Base-by-base conservation (phyloP, 2,888 invertebrate genomes). In the Troides oblongomaculatus region DNA sequence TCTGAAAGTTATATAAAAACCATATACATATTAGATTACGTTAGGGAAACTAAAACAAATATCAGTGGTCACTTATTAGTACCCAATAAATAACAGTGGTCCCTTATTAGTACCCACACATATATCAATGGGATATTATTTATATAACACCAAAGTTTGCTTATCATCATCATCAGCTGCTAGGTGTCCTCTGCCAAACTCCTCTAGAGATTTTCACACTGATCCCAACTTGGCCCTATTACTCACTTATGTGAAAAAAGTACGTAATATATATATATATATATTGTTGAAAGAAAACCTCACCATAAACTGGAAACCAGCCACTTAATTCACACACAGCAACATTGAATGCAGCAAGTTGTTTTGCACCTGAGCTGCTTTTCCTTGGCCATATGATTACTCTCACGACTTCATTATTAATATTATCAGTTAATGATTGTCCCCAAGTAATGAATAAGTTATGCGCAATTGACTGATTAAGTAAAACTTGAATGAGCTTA, bases 291-390 rank as follows among this genome's bases (percentile, higher is more conserved):
- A 23, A 43, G 12, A 64, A 68, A 43, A 39, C 85, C 89, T 93
- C 84, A 96, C 96, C 91, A 85, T 94, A 95, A 4, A 96, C 87
- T 0, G 95, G 93, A 69, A 97, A 90, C 87, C 96, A 97, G 6
- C 97, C 97, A 78, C 95, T 95, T 0, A 97, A 81, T 83, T 97
- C 97, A 76, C 95, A 95, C 43, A 95, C 93, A n/a, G 96, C 97
- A 17, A 96, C 93, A 89, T 95, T 94, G 70, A 96, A 94, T 2
- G 87, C 90, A 0, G 79, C 81, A 21, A 93, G 80, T 69, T 94
- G 89, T 81, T 96, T 96, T 0, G 89, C 82, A 0, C 94, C 94
- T 53, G 82, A 86, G 61, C 87, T 90, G 43, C 93, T 89, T 72
- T 91, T 93, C 69, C 96, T 93, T 0, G 94, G 94, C 93, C 95